Evolutionary conservation across 2,888 invertebrate species (phyloP).

Genomic region (Craniophora ligustri): DNA sequence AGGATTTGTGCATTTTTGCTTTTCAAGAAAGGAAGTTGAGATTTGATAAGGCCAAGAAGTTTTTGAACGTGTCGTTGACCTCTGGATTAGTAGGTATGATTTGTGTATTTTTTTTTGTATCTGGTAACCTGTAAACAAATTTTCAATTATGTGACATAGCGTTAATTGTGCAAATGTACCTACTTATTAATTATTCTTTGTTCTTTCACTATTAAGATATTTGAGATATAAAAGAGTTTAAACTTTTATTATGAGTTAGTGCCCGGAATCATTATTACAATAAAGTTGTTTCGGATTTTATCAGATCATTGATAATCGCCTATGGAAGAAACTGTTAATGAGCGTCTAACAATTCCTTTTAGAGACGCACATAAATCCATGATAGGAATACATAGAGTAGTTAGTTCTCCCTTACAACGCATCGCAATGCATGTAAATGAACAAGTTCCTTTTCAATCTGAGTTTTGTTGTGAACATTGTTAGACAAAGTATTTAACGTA

Average conservation of each 20-base stretch:
- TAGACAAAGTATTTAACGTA: constrained; percentile 29
- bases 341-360: constrained; percentile 18
- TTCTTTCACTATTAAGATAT: too few relatives aligned
- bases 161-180: too few relatives aligned
- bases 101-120: constrained; percentile 31
- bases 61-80: constrained; percentile 64
- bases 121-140: constrained; percentile 35
- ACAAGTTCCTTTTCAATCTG: constrained; percentile 9
- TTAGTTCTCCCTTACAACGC: too few relatives aligned
- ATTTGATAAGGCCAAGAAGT: constrained; percentile 69
- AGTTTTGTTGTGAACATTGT: constrained; percentile 14
- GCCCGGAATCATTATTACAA: constrained; percentile 1
- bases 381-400: constrained; percentile 33
- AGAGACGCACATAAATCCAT: constrained; percentile 16
- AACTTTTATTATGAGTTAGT: too few relatives aligned
- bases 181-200: too few relatives aligned
- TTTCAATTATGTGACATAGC: too few relatives aligned
- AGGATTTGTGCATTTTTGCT: constrained; percentile 78
- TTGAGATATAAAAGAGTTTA: too few relatives aligned
- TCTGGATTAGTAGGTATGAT: constrained; percentile 36
- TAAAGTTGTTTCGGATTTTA: not conserved
- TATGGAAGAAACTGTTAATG: constrained; percentile 13
- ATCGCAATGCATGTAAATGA: constrained; percentile 31
- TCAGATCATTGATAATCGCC: not conserved
- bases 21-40: constrained; percentile 75